These are phyloP conservation scores for Hipparchia semele DNA, from an alignment of 2,888 invertebrate species.

Conservation along the genomic window DNA sequence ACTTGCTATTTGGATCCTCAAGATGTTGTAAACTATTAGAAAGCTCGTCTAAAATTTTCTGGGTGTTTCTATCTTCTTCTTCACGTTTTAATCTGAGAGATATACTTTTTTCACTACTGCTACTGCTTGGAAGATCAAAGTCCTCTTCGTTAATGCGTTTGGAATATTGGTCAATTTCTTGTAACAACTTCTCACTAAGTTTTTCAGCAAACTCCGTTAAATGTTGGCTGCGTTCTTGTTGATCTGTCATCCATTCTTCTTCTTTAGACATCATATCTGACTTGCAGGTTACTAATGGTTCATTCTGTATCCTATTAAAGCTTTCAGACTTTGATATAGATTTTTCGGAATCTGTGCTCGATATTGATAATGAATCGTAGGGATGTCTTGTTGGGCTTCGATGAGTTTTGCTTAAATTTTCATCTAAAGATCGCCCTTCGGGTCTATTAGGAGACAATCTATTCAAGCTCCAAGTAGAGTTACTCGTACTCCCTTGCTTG, in stretches of 20 bases:
- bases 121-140: constrained; percentile 78
- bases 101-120: constrained; percentile 79
- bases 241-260: constrained; percentile 83
- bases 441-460: constrained; percentile 76
- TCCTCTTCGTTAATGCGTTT: constrained; percentile 80
- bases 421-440: constrained; percentile 77
- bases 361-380: constrained; percentile 77
- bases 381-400: constrained; percentile 76
- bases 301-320: constrained; percentile 77
- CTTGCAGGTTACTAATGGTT: constrained; percentile 78
- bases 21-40: constrained; percentile 80
- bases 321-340: constrained; percentile 80
- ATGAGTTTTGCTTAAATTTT: constrained; percentile 73
- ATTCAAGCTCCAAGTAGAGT: constrained; percentile 79
- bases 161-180: constrained; percentile 87
- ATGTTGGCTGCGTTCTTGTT: constrained; percentile 85
- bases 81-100: constrained; percentile 76
- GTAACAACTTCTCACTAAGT: constrained; percentile 90
- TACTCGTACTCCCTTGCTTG: constrained; percentile 76
- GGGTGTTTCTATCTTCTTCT: constrained; percentile 76
- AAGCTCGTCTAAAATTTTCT: constrained; percentile 75
- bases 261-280: constrained; percentile 76
- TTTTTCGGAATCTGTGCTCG: constrained; percentile 79
- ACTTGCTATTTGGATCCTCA: constrained; percentile 84
- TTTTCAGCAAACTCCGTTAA: constrained; percentile 91